These are phyloP conservation scores for Meandrusa payeni DNA, from an alignment of 2,888 invertebrate genomes.

Conservation along the genomic window DNA sequence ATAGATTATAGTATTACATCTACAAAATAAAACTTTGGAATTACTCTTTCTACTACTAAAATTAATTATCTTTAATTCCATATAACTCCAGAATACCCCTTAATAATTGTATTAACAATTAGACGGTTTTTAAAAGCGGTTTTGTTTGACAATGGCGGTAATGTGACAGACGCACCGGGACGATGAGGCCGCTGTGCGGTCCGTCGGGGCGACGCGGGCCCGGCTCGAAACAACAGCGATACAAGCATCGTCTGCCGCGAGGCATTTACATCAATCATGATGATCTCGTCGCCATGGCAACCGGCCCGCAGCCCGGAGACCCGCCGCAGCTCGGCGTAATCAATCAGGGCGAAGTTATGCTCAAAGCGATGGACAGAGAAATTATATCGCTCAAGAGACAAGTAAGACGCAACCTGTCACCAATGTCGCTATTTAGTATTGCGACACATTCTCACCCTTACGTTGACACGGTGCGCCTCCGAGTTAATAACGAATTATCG, in stretches of 20 bases:
- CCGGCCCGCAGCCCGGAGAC: constrained; percentile 84
- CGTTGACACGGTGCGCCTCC: constrained; percentile 40
- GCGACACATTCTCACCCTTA: constrained; percentile 65
- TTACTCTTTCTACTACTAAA: constrained; percentile 1
- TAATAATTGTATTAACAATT: background rate
- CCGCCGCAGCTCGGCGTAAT: constrained; percentile 68
- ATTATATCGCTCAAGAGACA: constrained; percentile 96
- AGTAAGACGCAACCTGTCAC: constrained; percentile 81
- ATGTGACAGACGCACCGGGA: constrained; percentile 88
- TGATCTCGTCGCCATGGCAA: constrained; percentile 95
- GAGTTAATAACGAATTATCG: constrained; percentile 13
- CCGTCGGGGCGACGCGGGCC: constrained; percentile 82
- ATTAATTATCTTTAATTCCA: background rate
- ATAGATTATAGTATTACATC: constrained; percentile 1
- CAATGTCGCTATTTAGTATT: constrained; percentile 50
- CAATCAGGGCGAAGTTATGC: constrained; percentile 90
- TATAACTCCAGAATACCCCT: background rate
- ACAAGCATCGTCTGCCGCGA: constrained; percentile 94
- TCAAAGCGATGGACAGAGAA: constrained; percentile 96
- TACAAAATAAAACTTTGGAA: constrained; percentile 1
- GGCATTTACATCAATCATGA: constrained; percentile 99
- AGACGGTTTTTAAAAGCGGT: constrained; percentile 2
- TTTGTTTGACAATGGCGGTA: constrained; percentile 63
- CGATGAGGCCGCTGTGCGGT: constrained; percentile 89
- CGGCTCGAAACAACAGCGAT: constrained; percentile 75